A percentile compares a stretch with the other conserved stretches of the same genome.
These are phyloP conservation scores for Corynorhinus townsendii DNA, from an alignment of 2,113 vertebrate species.

Conservation along the genomic window DNA sequence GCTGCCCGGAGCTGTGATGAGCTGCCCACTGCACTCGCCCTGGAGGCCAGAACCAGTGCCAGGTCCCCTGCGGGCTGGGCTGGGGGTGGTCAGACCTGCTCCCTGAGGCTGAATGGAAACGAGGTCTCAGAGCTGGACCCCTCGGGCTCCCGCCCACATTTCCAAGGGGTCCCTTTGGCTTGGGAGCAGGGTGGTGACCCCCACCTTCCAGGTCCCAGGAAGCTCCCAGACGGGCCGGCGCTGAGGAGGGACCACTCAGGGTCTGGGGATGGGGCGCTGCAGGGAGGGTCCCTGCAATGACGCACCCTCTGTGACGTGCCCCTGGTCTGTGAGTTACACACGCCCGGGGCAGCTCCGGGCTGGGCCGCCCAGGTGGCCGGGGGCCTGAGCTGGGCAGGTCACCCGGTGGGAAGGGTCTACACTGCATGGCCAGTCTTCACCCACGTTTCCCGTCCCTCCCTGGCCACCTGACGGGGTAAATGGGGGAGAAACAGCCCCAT, in stretches of 20 bases:
- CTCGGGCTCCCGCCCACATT: too few species aligned
- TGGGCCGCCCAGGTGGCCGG: neutral
- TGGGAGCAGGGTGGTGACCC: neutral
- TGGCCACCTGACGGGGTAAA: fast-evolving
- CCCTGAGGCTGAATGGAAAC: too few species aligned
- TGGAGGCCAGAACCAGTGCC: neutral
- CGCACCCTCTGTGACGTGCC: neutral
- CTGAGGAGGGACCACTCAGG: too few species aligned
- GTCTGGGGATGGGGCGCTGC: neutral
- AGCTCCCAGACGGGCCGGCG: neutral
- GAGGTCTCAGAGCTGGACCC: neutral
- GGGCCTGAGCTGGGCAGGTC: neutral
- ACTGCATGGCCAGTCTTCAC: too few species aligned
- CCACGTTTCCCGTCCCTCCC: neutral
- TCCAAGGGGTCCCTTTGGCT: neutral
- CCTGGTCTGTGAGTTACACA: neutral
- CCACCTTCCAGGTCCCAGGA: neutral
- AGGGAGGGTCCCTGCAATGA: fast-evolving
- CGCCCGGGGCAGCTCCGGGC: fast-evolving
- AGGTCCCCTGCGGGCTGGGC: fast-evolving
- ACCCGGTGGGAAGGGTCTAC: fast-evolving
- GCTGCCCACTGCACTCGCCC: neutral
- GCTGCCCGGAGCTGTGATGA: neutral
- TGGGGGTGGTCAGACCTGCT: fast-evolving
- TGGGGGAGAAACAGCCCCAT: fast-evolving